Percentiles rank a stretch among this genome's conserved stretches.
These are phyloP conservation scores for Pygoscelis antarcticus DNA, from an alignment of 2,113 vertebrate genomes.

Conservation along the genomic window DNA sequence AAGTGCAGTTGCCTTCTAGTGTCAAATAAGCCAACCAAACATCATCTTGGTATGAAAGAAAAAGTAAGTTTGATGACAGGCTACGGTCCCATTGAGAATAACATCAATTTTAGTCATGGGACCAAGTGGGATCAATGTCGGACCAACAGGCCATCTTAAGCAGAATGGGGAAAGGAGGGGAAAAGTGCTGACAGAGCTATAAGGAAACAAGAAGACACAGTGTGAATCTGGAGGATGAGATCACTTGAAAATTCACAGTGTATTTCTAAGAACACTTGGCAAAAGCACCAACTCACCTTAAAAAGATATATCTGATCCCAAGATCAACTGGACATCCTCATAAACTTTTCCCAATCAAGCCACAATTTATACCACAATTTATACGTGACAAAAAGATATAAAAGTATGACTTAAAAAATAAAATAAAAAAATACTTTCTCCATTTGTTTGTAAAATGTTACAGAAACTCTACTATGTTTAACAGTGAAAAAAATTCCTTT, in stretches of 20 bases:
- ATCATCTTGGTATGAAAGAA: constrained; percentile 67
- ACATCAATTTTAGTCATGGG: constrained; percentile 85
- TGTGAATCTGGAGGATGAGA: background rate
- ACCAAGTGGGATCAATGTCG: constrained; percentile 74
- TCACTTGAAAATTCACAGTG: background rate
- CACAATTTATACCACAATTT: background rate
- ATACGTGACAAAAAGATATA: background rate
- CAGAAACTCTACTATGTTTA: background rate
- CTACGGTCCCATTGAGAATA: constrained; percentile 67
- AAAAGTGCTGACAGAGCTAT: constrained; percentile 52
- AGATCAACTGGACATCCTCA: background rate
- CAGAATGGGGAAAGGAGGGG: background rate
- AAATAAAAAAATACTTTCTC: background rate
- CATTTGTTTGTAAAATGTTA: background rate
- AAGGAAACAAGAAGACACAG: background rate
- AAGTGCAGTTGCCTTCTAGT: constrained; percentile 44
- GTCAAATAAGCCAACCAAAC: constrained; percentile 77
- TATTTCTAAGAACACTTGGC: background rate
- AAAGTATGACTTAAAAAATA: background rate
- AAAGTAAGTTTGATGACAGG: constrained; percentile 76
- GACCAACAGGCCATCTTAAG: constrained; percentile 48
- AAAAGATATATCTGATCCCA: background rate
- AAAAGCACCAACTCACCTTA: background rate
- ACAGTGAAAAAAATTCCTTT: background rate
- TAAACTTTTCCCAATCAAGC: background rate